Evolutionary conservation across 2,797 vertebrate species (phyloP), one percentile per base, ranked within the genome.

Genomic region (Myoxocephalus aenaeus): DNA sequence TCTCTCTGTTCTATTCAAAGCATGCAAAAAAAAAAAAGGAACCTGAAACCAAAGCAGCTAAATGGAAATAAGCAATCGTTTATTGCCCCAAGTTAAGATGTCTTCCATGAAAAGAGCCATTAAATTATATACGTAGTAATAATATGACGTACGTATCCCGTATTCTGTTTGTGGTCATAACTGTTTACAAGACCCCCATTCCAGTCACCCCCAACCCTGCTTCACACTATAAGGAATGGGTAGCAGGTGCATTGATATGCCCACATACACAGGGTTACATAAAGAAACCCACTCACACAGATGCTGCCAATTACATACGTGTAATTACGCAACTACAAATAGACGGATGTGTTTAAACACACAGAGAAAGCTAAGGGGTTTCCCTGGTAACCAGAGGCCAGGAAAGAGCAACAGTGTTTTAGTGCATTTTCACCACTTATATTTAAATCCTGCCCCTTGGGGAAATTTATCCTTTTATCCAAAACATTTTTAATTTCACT

Each of bases 351-450:
- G 77, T 34, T 48, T 44, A 69, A 46, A 54, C 32, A 61, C 57
- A 53, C 48, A 69, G 40, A 69, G 40, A 40, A 7, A 54, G 65
- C 80, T 20, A 32, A 84, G 58, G 48, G 58, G 91, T 93, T 91
- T 78, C 91, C 90, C 34, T 88, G 89, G 92, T 61, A 91, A 93
- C 90, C 63, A 67, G 32, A 75, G 61, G 71, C 69, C 64, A 77
- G 57, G 46, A 57, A 81, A 67, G 18, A 88, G 82, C 34, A n/a
- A 68, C 53, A 57, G 63, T 38, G 34, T 79, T 75, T 71, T 42
- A 69, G 74, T 53, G 58, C 61, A 59, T 25, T 81, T 77, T 70
- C 71, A 76, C 75, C 29, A 42, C 48, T 53, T 34, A 46, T 27
- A 27, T 27, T 40, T 59, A 34, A 75, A 59, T 64, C 15, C 29